Conservation (phyloP, 2,113 vertebrate genomes). For the Polypterus bichir region DNA sequence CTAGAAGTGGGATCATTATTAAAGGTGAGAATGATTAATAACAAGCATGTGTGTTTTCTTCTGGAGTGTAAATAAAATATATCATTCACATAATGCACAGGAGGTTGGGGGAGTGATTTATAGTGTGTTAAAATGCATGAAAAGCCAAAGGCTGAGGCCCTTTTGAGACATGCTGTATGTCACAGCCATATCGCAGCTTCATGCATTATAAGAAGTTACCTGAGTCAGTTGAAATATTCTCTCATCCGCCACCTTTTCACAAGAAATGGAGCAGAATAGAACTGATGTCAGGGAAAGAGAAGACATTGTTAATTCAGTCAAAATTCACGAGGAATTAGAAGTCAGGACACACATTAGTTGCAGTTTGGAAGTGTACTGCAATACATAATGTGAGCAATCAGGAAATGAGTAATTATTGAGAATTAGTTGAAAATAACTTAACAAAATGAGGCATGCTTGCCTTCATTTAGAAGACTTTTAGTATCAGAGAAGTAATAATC, state of each 20-base stretch:
- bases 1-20: constrained; percentile 70
- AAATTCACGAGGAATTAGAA: not conserved
- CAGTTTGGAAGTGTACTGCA: too few relatives aligned
- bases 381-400: too few relatives aligned
- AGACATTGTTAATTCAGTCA: not conserved
- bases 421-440: too few relatives aligned
- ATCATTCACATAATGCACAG: constrained; percentile 68
- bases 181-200: constrained; percentile 42
- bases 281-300: not conserved
- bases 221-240: constrained; percentile 24
- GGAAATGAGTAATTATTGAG: too few relatives aligned
- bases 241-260: constrained; percentile 33
- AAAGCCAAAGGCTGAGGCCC: constrained; percentile 58
- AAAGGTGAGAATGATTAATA: constrained; percentile 81
- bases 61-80: constrained; percentile 81
- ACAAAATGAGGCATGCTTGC: too few relatives aligned
- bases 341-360: too few relatives aligned
- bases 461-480: too few relatives aligned
- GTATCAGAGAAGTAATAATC: too few relatives aligned
- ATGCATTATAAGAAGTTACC: constrained; percentile 30
- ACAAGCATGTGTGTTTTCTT: constrained; percentile 64
- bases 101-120: constrained; percentile 61
- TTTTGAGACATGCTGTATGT: constrained; percentile 52
- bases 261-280: not conserved
- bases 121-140: constrained; percentile 59